Base-by-base conservation (phyloP, 2,113 vertebrate species). In the Copsychus sechellarum region DNA sequence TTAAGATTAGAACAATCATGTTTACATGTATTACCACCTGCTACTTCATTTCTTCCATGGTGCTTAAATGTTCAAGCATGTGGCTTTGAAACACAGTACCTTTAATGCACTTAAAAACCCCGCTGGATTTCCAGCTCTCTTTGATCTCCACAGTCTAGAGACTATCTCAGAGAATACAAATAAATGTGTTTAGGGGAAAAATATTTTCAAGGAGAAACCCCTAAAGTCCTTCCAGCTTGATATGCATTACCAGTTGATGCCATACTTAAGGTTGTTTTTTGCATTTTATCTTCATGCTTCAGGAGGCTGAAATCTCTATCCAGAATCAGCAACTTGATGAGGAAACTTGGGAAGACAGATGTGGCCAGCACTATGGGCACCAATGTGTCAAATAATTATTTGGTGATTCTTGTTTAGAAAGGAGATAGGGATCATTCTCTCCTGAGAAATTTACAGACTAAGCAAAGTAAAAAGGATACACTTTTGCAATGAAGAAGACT, bases 91-190 rank as follows among this genome's bases (percentile, higher is more conserved):
- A 89, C 51, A 74, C 0, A 0, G n/a, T 81, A 81, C 86, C 40
- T 93, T 91, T 86, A 93, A 93, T 53, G 40, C 72, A 92, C 72
- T 93, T 94, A 42, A 79, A 83, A 95, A 78, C 76, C 65, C 82
- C n/a, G 69, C 83, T 84, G 88, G 92, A 86, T 95, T 93, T 91
- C 61, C 73, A 91, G 77, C n/a, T 95, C 76, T 79, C 88, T 97
- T 93, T 97, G 83, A 87, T 95, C 91, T 92, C 65, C 43, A 53
- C 72, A 81, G 92, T 81, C 29, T 64, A 78, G 51, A 81, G 56
- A 89, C 61, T 92, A 34, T 91, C 83, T 91, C 89, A 79, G 36
- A 91, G 69, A 93, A 88, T 93, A 74, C 14, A 95, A 94, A 81
- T 66, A 82, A 79, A 74, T 64, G 53, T 53, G 38, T 91, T 84